phyloP scores from a whole-genome alignment of 1,140 invertebrate genomes.

The Drosophila takahashii region DNA sequence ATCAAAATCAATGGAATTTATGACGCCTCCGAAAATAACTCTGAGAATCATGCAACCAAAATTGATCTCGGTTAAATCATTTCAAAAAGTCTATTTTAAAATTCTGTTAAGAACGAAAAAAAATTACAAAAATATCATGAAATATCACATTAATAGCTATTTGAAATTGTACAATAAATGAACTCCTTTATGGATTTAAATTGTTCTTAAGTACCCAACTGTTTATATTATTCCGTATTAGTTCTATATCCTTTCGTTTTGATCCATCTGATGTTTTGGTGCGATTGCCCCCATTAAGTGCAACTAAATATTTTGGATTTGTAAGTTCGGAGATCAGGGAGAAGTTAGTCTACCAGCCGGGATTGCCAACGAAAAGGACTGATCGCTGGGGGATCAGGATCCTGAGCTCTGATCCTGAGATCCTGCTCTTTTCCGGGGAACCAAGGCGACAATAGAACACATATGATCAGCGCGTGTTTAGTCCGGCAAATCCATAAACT shows the following conservation, averaged over 20 bases:
- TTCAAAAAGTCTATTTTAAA: slow-evolving; percentile 2
- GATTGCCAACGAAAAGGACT: slow-evolving; percentile 6
- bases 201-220: background rate
- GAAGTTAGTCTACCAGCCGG: slow-evolving; percentile 54
- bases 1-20: slow-evolving; percentile 38
- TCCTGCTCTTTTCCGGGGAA: slow-evolving; percentile 30
- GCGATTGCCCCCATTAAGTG: slow-evolving; percentile 46
- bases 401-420: background rate
- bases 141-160: too few species aligned
- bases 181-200: background rate
- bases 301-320: slow-evolving; percentile 73
- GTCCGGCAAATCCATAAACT: slow-evolving; percentile 70
- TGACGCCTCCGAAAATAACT: slow-evolving; percentile 14
- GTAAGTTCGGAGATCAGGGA: slow-evolving; percentile 45
- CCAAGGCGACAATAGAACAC: slow-evolving; percentile 10
- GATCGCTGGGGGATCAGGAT: slow-evolving; percentile 44
- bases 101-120: too few species aligned
- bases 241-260: background rate
- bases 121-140: too few species aligned
- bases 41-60: background rate
- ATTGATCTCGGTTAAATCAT: background rate
- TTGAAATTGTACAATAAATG: too few species aligned
- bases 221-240: background rate
- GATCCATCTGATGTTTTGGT: slow-evolving; percentile 50
- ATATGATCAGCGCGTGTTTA: slow-evolving; percentile 72